Base-by-base conservation (phyloP, 2,888 invertebrate species). In the Sympetrum striolatum region DNA sequence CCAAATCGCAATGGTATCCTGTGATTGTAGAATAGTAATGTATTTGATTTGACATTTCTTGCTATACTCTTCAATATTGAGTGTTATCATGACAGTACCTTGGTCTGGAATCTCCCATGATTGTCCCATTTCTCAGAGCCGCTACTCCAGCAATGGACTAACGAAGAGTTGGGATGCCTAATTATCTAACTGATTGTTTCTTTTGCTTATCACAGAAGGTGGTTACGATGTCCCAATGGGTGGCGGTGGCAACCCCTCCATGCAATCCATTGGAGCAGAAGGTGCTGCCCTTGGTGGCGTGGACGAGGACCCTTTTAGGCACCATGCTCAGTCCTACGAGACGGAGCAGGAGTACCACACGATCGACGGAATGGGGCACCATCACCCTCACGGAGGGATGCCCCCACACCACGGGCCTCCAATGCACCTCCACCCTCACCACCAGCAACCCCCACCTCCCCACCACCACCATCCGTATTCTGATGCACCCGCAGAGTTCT, bases 401-500 rank as follows among this genome's bases (percentile, higher is more conserved):
- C 93, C 93, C 90, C 92, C 93, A 90, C 93, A 93, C 91, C 93
- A 93, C 82, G 93, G 92, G 64, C 92, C 92, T 18, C 91, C 93
- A n/a, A 92, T 93, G 53, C 93, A 91, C 93, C 94, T 90, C 93
- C 92, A 91, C 93, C 93, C 92, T 93, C 93, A 92, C 93, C 93
- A 37, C 93, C 93, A 82, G 93, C 93, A 1, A 93, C 94, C 91
- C 93, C 94, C 91, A 93, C 94, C 86, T 18, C 58, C 82, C 8
- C 95, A 95, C 91, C 95, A 95, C 92, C 95, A 95, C 90, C 93
- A 94, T 91, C 94, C 95, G 92, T 96, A 96, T 94, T 95, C 95
- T 94, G 97, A 96, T 94, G 96, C 94, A 94, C 96, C 96, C 82
- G 95, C 96, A 6, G 96, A 97, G 94, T 97, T 97, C 94, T 97